Percentiles rank a stretch among this genome's conserved stretches.
These are phyloP conservation scores for Oncorhynchus clarkii DNA, from an alignment of 2,113 vertebrate species.

Conservation along the genomic window DNA sequence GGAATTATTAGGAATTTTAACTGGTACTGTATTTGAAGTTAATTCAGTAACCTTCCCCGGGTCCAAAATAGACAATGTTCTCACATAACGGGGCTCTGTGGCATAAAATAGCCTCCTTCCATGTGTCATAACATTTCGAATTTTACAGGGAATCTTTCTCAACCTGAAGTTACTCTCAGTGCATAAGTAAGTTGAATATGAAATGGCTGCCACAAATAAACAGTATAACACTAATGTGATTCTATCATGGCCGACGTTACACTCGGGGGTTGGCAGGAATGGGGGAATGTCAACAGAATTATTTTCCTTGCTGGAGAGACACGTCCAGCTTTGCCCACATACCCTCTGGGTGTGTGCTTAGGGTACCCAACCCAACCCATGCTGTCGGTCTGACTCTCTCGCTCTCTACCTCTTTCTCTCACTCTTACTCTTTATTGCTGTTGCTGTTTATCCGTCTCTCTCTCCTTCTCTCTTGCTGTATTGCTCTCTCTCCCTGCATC, in stretches of 20 bases:
- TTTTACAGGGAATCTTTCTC: conserved; percentile 37
- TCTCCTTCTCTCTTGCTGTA: background rate
- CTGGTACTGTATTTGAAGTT: background rate
- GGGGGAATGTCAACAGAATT: conserved; percentile 52
- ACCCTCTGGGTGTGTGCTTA: conserved; percentile 24
- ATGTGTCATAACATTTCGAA: conserved; percentile 33
- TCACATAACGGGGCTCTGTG: conserved; percentile 33
- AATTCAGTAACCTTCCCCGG: conserved; percentile 26
- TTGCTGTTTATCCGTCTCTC: conserved; percentile 11
- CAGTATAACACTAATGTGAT: conserved; percentile 33
- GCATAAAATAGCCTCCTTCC: conserved; percentile 24
- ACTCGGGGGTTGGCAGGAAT: conserved; percentile 37
- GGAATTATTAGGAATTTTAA: too few species aligned
- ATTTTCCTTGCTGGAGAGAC: conserved; percentile 38
- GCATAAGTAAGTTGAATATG: conserved; percentile 37
- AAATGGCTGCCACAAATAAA: conserved; percentile 50
- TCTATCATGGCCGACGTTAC: conserved; percentile 25
- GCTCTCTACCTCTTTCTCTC: background rate
- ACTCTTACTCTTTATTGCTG: background rate
- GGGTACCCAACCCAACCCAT: conserved; percentile 15
- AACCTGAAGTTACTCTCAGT: conserved; percentile 40
- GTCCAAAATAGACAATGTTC: conserved; percentile 55
- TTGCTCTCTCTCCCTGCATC: background rate
- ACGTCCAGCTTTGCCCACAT: conserved; percentile 26
- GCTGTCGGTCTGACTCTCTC: background rate